These are phyloP conservation scores for Drosophila novamexicana DNA, from an alignment of 1,140 invertebrate genomes.

Conservation along the genomic window DNA sequence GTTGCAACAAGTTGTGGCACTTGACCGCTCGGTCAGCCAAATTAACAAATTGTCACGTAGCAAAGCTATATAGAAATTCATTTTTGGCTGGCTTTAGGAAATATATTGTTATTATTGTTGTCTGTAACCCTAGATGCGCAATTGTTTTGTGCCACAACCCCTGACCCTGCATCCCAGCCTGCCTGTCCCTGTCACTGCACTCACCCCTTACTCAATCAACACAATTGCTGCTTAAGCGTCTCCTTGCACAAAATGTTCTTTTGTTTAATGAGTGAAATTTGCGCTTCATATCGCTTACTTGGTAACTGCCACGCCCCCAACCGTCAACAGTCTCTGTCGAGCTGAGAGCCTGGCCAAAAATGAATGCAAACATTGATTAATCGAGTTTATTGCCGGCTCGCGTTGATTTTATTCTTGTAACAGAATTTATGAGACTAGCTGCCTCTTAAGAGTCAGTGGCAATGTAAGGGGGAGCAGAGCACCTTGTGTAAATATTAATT, in stretches of 20 bases:
- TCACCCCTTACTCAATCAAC: slow-evolving; percentile 60
- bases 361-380: slow-evolving; percentile 80
- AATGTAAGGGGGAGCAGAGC: background rate
- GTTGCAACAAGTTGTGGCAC: slow-evolving; percentile 29
- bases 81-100: background rate
- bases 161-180: background rate
- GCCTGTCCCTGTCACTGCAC: too few species aligned
- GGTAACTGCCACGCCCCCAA: slow-evolving; percentile 5
- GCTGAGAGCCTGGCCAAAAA: slow-evolving; percentile 17
- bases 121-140: slow-evolving; percentile 58
- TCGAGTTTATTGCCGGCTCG: slow-evolving; percentile 69
- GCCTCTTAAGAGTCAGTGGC: background rate
- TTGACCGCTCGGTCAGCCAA: slow-evolving; percentile 38
- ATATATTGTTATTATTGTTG: slow-evolving; percentile 53
- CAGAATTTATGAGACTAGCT: slow-evolving; percentile 65
- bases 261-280: slow-evolving; percentile 74
- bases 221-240: slow-evolving; percentile 63
- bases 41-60: slow-evolving; percentile 80
- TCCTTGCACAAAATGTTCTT: slow-evolving; percentile 37
- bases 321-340: background rate
- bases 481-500: slow-evolving; percentile 74
- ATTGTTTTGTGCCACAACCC: slow-evolving; percentile 17
- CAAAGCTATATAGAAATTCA: slow-evolving; percentile 19
- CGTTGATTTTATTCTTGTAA: slow-evolving; percentile 71
- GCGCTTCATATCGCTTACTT: slow-evolving; percentile 57